Evolutionary conservation across 2,797 vertebrate genomes (phyloP), one percentile per base, ranked within the genome.

Genomic region (Eulemur coronatus): DNA sequence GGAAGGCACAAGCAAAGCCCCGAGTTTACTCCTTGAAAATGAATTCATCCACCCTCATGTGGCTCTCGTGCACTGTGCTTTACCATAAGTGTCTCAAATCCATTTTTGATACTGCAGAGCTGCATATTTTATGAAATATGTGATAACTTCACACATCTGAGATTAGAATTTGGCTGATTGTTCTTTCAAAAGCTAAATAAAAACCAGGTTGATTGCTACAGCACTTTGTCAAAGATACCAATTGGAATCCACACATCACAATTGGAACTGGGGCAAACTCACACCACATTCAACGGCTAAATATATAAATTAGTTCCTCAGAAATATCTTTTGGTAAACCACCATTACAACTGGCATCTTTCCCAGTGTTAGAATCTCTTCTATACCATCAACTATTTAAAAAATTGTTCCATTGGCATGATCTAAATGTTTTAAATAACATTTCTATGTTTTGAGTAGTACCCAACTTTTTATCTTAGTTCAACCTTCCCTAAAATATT

Each of bases 91-190:
- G 75, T 73, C 75, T 88, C 86, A 67, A 13, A 93, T 80, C 22
- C 59, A 52, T 59, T 95, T 96, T 72, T 57, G 30, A 55, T 50
- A 35, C 30, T 52, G 55, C 9, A n/a, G 78, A 95, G 50, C 43
- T 59, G 61, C 52, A 81, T 79, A 90, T 76, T 75, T 92, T 38
- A 55, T 89, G 55, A 90, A 76, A 61, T 38, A 82, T 79, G 73
- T 57, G 80, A 86, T 41, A 70, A 73, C 50, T 88, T 95, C 92
- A 69, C 80, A 96, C 67, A 75, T 89, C 72, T 85, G 94, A 97
- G 89, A 95, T 92, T 93, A 76, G 43, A 92, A 90, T 85, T 73
- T 92, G 95, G 94, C 97, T 91, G 76, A 88, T 76, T 92, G 59
- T 94, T 72, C 89, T 90, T 91, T 87, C 61, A 84, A 55, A 87